Percentiles rank a stretch among this genome's conserved stretches.
Conservation (phyloP, 2,888 invertebrate species). For the Phortica magna region DNA sequence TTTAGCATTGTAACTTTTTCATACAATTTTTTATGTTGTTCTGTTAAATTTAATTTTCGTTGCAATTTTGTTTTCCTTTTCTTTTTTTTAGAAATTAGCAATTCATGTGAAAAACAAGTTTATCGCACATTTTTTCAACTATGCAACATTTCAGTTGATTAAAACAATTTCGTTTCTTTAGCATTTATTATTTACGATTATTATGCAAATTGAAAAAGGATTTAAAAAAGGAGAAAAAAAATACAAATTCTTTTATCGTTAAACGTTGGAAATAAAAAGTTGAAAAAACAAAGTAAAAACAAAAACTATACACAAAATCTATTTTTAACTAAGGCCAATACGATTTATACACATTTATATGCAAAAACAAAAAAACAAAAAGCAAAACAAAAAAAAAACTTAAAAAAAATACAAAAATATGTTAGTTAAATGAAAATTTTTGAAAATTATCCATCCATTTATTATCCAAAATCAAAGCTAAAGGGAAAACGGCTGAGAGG, state of each 20-base stretch:
- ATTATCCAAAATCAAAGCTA: conserved; percentile 39
- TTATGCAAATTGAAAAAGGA: conserved; percentile 4
- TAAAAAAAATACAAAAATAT: conserved; percentile 45
- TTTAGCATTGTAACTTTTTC: not conserved
- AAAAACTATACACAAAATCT: conserved; percentile 10
- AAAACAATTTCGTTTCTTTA: not conserved
- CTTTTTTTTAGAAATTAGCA: conserved; percentile 14
- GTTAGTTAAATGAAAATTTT: conserved; percentile 37
- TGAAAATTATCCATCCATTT: conserved; percentile 37
- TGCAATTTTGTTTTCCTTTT: not conserved
- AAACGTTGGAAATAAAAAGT: conserved; percentile 13
- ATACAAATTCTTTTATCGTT: conserved; percentile 18
- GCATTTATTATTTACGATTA: conserved; percentile 13
- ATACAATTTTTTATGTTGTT: not conserved
- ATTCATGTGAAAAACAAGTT: not conserved
- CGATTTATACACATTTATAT: conserved; percentile 31
- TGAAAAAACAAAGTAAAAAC: conserved; percentile 22
- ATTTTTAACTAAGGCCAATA: conserved; percentile 21
- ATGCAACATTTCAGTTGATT: not conserved
- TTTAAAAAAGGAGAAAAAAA: conserved; percentile 6
- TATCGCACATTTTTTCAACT: not conserved
- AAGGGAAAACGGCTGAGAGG: conserved; percentile 42
- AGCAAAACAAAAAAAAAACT: conserved; percentile 29
- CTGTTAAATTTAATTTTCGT: not conserved
- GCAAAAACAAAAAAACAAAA: conserved; percentile 24